Evolutionary conservation across 2,797 vertebrate genomes (phyloP), one percentile per base, ranked within the genome.

Genomic region (Coregonus suidteri): DNA sequence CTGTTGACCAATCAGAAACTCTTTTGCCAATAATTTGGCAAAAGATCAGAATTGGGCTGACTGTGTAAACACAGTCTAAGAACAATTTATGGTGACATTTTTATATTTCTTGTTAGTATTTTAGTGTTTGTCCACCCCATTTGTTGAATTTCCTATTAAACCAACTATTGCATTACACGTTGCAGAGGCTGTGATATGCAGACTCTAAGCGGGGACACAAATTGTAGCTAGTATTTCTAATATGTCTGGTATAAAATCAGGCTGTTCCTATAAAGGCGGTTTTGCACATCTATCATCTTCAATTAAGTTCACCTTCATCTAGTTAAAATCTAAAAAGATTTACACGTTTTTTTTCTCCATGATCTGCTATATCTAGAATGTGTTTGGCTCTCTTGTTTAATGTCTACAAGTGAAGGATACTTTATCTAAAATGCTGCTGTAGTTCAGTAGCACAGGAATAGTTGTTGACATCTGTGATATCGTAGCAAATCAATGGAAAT

Each of bases 251-350:
- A 47, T 47, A 47, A 47, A 47, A 47, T 47, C 56, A 20, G 56
- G 18, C 56, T 47, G 41, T 47, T 47, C 41, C 41, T 47, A 11
- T 18, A 69, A 37, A 47, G 18, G 35, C 35, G 18, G 41, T 70
- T 70, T 70, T 70, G 68, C 41, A 25, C n/a, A 70, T 70, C 41
- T 70, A 70, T 51, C 47, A 18, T 20, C 51, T 70, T 41, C 37
- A 47, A 70, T 1, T 20, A 11, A 20, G 1, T 41, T 1, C 7
- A 4, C 25, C 41, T 47, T 47, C 9, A 47, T 47, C 41, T 20
- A 47, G 37, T 68, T 68, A 16, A 69, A 59, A 37, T 68, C 30
- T 37, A 35, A n/a, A n/a, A 9, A n/a, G 68, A 70, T 70, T 70
- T 35, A 20, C 37, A 69, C 7, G 35, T 70, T 4, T 41, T 11